These are phyloP conservation scores for Tympanuchus pallidicinctus DNA, from an alignment of 2,113 vertebrate species.

Conservation along the genomic window DNA sequence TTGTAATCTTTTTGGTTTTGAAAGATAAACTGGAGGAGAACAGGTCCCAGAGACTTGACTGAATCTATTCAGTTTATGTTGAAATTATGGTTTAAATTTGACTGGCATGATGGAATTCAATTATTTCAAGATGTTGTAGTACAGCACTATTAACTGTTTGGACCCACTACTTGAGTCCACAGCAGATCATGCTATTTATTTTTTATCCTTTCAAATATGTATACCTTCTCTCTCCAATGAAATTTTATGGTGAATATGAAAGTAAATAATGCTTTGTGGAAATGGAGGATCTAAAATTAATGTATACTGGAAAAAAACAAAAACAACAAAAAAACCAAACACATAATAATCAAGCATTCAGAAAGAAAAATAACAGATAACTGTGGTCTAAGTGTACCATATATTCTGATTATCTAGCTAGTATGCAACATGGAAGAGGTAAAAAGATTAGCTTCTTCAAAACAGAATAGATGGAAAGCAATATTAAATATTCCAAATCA, in stretches of 20 bases:
- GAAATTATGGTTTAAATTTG: not conserved
- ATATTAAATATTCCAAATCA: not conserved
- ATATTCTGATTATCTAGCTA: not conserved
- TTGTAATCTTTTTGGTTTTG: not conserved
- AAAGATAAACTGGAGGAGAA: slow-evolving; percentile 14
- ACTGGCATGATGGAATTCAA: not conserved
- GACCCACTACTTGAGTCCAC: not conserved
- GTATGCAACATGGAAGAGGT: not conserved
- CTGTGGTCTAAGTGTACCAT: not conserved
- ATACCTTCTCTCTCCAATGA: not conserved
- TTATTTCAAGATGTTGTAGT: not conserved
- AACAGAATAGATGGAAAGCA: not conserved
- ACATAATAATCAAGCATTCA: not conserved
- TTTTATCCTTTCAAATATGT: not conserved
- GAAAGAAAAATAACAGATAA: not conserved
- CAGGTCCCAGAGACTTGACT: not conserved
- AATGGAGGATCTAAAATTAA: not conserved
- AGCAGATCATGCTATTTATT: not conserved
- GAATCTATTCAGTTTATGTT: slow-evolving; percentile 18
- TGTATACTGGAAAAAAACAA: not conserved
- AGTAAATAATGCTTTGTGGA: not conserved
- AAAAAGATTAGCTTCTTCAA: not conserved
- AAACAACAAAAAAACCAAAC: not conserved
- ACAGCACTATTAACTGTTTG: not conserved
- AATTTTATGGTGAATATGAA: not conserved